Conservation (phyloP, 23 tunicate genomes). For the Oikopleura vanhoeffeni region DNA sequence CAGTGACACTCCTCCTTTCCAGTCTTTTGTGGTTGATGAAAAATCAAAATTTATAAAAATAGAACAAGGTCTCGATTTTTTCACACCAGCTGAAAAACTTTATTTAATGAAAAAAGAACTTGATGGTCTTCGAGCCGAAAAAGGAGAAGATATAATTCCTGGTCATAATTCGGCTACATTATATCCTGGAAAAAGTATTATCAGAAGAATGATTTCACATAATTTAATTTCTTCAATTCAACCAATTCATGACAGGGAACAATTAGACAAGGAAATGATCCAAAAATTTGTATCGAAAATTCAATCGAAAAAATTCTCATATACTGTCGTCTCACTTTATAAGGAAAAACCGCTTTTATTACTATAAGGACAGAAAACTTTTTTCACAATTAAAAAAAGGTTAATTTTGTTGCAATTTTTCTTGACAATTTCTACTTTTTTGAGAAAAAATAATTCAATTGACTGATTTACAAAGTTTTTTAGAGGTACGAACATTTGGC, state of each 20-base stretch:
- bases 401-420: no score
- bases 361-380: no score
- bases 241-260: not conserved
- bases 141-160: not conserved
- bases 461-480: no score
- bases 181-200: conserved; percentile 1
- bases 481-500: no score
- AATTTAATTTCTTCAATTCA: not conserved
- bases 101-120: not conserved
- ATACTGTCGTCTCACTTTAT: no score
- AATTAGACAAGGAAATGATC: no score
- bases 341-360: no score
- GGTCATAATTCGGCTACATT: not conserved
- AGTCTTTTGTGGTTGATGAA: not conserved
- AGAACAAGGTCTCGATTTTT: not conserved
- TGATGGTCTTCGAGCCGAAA: not conserved
- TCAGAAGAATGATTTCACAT: not conserved
- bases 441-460: no score
- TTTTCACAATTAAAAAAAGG: no score
- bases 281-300: no score
- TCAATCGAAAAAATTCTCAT: no score
- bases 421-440: no score
- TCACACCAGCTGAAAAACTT: not conserved
- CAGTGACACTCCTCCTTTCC: not conserved
- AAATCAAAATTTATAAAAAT: not conserved